Conservation (phyloP, 2,797 vertebrate species). For the Steatocranus sp. region DNA sequence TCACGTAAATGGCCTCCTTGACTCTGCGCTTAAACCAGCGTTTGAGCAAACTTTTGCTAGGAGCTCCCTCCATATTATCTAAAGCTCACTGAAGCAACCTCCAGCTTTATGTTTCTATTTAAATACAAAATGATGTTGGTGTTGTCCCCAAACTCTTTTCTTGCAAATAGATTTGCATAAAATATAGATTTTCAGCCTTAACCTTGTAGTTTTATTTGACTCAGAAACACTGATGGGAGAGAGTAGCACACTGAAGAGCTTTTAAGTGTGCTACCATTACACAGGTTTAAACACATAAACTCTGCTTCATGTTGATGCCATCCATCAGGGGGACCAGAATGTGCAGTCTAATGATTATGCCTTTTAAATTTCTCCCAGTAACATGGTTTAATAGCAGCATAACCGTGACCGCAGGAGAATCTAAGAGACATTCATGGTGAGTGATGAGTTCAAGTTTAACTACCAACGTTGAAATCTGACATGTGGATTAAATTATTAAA, state of each 20-base stretch:
- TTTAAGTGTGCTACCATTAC: slow-evolving; percentile 36
- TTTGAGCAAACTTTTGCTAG: background rate
- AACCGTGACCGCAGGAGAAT: slow-evolving; percentile 13
- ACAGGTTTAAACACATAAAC: slow-evolving; percentile 34
- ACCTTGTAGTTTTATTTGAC: background rate
- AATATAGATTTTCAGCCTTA: background rate
- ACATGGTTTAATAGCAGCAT: slow-evolving; percentile 19
- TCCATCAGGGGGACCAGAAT: slow-evolving; percentile 32
- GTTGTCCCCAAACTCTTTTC: background rate
- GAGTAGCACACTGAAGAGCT: background rate
- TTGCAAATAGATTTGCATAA: background rate
- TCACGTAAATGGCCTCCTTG: background rate
- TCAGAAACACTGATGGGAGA: background rate
- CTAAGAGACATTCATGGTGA: background rate
- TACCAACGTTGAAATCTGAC: background rate
- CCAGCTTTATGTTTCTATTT: background rate
- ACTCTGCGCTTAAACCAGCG: accelerated
- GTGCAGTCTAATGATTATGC: slow-evolving; percentile 40
- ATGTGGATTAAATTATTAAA: slow-evolving; percentile 9
- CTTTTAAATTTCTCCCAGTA: slow-evolving; percentile 47
- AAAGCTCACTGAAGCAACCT: background rate
- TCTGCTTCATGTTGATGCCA: slow-evolving; percentile 7
- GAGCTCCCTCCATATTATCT: background rate
- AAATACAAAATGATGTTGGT: background rate
- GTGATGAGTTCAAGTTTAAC: background rate